These are phyloP conservation scores for Trogon surrucura DNA, from an alignment of 2,113 vertebrate genomes.

Conservation along the genomic window DNA sequence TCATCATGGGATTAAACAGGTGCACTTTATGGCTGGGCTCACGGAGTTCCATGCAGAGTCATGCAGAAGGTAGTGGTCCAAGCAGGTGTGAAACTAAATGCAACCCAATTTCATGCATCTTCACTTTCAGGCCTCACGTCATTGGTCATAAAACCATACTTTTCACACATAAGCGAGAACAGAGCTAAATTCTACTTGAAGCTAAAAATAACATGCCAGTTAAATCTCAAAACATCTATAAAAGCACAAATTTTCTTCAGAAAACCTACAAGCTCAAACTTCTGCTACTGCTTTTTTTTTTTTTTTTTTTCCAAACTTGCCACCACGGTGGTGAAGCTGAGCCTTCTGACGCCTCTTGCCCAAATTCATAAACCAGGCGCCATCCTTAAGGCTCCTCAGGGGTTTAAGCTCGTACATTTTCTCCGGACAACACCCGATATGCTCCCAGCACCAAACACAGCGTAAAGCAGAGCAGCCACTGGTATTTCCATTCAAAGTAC, in stretches of 20 bases:
- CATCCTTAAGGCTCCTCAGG: not conserved
- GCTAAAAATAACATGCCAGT: not conserved
- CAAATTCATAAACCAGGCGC: not conserved
- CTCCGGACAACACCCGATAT: not conserved
- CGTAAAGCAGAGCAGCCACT: not conserved
- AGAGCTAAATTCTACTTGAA: not conserved
- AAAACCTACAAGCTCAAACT: not conserved
- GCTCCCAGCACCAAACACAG: not conserved
- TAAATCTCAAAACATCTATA: not conserved
- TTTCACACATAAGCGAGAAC: not conserved
- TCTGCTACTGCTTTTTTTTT: not conserved
- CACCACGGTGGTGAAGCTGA: not conserved
- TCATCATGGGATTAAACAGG: not conserved
- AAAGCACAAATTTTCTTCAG: not conserved
- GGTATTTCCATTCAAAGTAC: not conserved
- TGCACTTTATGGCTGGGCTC: not conserved
- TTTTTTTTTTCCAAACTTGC: not conserved
- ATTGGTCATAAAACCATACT: not conserved
- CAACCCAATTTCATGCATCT: not conserved
- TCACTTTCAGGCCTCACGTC: not conserved
- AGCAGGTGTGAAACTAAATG: not conserved
- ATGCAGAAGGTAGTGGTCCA: not conserved
- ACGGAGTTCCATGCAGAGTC: not conserved
- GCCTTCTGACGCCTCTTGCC: not conserved
- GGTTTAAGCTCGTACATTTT: not conserved